Evolutionary conservation across 2,888 invertebrate species (phyloP).

Genomic region (Lasioglossum pauxillum): DNA sequence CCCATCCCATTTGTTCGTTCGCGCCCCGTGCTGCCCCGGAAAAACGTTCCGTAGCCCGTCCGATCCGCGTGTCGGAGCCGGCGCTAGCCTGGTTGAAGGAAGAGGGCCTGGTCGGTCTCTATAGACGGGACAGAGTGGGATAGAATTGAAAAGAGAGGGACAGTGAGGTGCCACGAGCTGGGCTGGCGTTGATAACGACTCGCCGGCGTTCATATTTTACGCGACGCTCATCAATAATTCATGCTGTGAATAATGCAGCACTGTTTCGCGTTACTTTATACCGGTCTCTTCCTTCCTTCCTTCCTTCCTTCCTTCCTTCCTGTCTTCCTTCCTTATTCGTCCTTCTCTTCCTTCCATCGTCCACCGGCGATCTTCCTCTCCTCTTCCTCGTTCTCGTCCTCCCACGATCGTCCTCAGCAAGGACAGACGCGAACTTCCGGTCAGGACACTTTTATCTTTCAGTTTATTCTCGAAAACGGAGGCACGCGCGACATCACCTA

Average conservation of each 20-base stretch:
- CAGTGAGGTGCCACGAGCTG: slow-evolving; percentile 63
- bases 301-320: slow-evolving; percentile 21
- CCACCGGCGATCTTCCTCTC: not conserved
- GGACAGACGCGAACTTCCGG: slow-evolving; percentile 53
- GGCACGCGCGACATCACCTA: slow-evolving; percentile 38
- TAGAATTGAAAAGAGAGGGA: slow-evolving; percentile 22
- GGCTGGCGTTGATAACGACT: slow-evolving; percentile 83
- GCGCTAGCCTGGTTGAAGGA: slow-evolving; percentile 25
- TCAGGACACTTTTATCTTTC: slow-evolving; percentile 64
- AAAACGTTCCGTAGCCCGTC: slow-evolving; percentile 51
- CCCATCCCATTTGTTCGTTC: slow-evolving; percentile 70
- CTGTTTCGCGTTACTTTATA: slow-evolving; percentile 82
- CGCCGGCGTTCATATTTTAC: slow-evolving; percentile 83
- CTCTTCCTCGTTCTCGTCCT: not conserved
- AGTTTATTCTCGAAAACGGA: slow-evolving; percentile 63
- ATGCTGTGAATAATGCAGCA: slow-evolving; percentile 83
- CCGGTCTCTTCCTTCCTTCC: slow-evolving; percentile 45
- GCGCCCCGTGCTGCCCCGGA: slow-evolving; percentile 33
- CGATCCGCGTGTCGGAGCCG: slow-evolving; percentile 39
- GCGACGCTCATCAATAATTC: slow-evolving; percentile 84
- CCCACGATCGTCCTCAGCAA: not conserved
- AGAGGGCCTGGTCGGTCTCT: not conserved
- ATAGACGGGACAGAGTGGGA: slow-evolving; percentile 29
- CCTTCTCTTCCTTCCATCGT: not conserved
- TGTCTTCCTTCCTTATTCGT: not conserved